These are phyloP conservation scores for Pseudotriccus pelzelni DNA, from an alignment of 2,797 vertebrate genomes.

Conservation along the genomic window DNA sequence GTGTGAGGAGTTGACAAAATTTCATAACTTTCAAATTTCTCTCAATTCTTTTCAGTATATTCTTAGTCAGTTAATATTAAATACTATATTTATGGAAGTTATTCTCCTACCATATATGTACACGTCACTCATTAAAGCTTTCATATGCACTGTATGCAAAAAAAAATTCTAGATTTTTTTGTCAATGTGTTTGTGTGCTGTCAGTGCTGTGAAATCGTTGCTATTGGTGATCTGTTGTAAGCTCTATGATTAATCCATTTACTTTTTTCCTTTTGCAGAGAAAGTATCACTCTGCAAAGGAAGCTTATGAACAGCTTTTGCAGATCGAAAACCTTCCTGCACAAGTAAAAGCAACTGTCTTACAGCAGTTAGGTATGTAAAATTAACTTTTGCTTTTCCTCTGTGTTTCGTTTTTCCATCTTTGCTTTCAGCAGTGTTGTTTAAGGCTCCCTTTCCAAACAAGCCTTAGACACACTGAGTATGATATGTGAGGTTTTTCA, in stretches of 20 bases:
- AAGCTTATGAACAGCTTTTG: conserved; percentile 96
- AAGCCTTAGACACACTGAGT: not conserved
- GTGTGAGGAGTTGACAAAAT: not conserved
- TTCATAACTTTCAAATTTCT: not conserved
- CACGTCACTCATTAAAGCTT: not conserved
- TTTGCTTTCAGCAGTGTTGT: conserved; percentile 19
- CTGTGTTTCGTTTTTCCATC: not conserved
- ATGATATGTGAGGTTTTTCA: not conserved
- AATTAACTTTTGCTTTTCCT: conserved; percentile 25
- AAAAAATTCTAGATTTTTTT: not conserved
- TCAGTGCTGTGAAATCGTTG: conserved; percentile 67
- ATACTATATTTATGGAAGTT: not conserved
- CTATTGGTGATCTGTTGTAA: conserved; percentile 48
- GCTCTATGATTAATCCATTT: conserved; percentile 58
- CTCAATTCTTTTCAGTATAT: not conserved
- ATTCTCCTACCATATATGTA: not conserved
- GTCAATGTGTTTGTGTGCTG: conserved; percentile 56
- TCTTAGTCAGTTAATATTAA: not conserved
- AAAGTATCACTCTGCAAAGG: conserved; percentile 96
- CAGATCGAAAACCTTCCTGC: conserved; percentile 94
- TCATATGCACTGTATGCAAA: conserved; percentile 66
- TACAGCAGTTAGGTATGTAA: conserved; percentile 96
- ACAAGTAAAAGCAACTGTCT: conserved; percentile 97
- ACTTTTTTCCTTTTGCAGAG: conserved; percentile 81
- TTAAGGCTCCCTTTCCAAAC: not conserved